These are phyloP conservation scores for Nyctalus aviator DNA, from an alignment of 2,797 vertebrate species.

Conservation along the genomic window DNA sequence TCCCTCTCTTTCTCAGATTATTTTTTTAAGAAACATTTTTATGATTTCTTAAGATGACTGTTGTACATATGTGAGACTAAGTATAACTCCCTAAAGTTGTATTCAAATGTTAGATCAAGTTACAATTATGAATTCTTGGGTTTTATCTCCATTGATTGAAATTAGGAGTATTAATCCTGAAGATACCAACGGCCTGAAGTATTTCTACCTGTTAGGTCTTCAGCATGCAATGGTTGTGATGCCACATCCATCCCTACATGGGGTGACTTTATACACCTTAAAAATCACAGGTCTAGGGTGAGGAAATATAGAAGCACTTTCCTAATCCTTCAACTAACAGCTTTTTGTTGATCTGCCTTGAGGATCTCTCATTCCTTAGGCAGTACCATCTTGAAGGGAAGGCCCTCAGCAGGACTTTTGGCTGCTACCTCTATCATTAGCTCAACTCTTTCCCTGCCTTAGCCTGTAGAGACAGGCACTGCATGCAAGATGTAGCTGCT, in stretches of 20 bases:
- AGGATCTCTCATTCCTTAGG: not conserved
- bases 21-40: constrained; percentile 9
- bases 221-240: not conserved
- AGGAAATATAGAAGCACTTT: not conserved
- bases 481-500: not conserved
- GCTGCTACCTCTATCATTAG: not conserved
- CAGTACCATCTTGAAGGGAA: not conserved
- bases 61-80: not conserved
- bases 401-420: not conserved
- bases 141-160: not conserved
- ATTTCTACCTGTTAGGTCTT: not conserved
- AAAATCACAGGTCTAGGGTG: not conserved
- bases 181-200: not conserved
- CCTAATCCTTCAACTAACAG: not conserved
- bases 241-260: not conserved
- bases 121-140: not conserved
- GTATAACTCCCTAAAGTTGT: not conserved
- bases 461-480: not conserved
- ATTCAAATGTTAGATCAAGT: not conserved
- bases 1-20: not conserved
- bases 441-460: not conserved
- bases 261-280: not conserved
- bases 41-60: not conserved
- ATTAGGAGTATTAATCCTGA: not conserved
- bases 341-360: not conserved